Evolutionary conservation across 2,113 vertebrate genomes (phyloP).

Genomic region (Lamprologus speciosus): DNA sequence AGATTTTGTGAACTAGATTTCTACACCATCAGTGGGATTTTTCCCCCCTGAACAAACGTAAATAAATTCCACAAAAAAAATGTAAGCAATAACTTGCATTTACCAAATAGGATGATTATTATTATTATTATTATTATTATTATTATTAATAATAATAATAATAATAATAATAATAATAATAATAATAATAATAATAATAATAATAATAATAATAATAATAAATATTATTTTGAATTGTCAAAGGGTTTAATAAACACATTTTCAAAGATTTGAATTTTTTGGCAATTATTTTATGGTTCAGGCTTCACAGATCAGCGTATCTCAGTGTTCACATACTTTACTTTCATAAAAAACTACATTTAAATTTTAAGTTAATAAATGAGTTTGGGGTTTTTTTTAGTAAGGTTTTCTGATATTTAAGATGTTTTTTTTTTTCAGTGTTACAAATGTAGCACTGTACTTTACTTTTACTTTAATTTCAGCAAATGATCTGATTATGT

Average conservation of each 20-base stretch:
- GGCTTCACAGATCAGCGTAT: not conserved
- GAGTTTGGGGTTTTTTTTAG: not conserved
- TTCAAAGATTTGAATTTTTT: not conserved
- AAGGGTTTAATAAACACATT: not conserved
- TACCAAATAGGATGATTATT: not conserved
- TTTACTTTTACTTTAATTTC: not conserved
- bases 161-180: too few species aligned
- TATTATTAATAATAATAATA: too few species aligned
- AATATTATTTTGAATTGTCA: not conserved
- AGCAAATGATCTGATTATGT: not conserved
- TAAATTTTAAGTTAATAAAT: not conserved
- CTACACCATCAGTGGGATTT: not conserved
- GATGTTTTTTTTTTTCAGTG: fast-evolving
- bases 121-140: not conserved
- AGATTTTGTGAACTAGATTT: not conserved
- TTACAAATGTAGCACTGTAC: not conserved
- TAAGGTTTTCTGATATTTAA: not conserved
- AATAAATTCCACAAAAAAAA: not conserved
- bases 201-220: fast-evolving
- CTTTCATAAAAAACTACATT: not conserved
- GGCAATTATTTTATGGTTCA: not conserved
- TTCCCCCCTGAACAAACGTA: not conserved
- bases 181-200: fast-evolving
- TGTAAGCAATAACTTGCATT: not conserved
- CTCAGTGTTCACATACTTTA: not conserved